Percentiles rank a stretch among this genome's conserved stretches.
Evolutionary conservation across 1,140 invertebrate genomes (phyloP).

Genomic region (Lerema accius): DNA sequence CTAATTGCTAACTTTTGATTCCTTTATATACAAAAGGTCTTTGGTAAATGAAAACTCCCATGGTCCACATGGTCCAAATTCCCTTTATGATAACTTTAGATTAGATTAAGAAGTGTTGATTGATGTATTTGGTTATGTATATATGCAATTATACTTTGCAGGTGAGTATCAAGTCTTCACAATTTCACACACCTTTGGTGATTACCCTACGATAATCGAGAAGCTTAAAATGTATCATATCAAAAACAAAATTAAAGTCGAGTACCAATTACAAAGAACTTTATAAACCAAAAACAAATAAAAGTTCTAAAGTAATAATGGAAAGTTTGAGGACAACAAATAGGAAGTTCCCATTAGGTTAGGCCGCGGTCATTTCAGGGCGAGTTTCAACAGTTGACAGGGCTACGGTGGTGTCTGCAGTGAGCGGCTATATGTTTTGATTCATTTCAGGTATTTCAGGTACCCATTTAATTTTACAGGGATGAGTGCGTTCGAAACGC

Average conservation of each 20-base stretch:
- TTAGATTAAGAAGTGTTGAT: constrained; percentile 30
- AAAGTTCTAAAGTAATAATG: constrained; percentile 1
- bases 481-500: constrained; percentile 66
- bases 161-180: constrained; percentile 47
- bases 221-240: not conserved
- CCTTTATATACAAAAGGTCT: too few relatives aligned
- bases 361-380: constrained; percentile 73
- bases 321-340: constrained; percentile 13
- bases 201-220: constrained; percentile 9
- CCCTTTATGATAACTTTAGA: constrained; percentile 23
- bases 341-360: constrained; percentile 64
- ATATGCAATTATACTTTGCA: constrained; percentile 40
- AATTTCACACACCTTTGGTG: constrained; percentile 35
- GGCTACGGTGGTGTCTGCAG: constrained; percentile 75
- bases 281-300: not conserved
- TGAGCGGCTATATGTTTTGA: constrained; percentile 73
- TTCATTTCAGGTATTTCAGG: constrained; percentile 81
- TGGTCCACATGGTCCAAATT: too few relatives aligned
- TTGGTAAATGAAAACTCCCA: too few relatives aligned
- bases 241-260: not conserved
- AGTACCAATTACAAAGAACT: not conserved
- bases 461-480: constrained; percentile 61
- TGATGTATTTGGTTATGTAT: constrained; percentile 33
- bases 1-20: not conserved
- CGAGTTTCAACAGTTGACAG: constrained; percentile 82